These are phyloP conservation scores for Psittacara wagleri DNA, from an alignment of 2,113 vertebrate species.

Conservation along the genomic window DNA sequence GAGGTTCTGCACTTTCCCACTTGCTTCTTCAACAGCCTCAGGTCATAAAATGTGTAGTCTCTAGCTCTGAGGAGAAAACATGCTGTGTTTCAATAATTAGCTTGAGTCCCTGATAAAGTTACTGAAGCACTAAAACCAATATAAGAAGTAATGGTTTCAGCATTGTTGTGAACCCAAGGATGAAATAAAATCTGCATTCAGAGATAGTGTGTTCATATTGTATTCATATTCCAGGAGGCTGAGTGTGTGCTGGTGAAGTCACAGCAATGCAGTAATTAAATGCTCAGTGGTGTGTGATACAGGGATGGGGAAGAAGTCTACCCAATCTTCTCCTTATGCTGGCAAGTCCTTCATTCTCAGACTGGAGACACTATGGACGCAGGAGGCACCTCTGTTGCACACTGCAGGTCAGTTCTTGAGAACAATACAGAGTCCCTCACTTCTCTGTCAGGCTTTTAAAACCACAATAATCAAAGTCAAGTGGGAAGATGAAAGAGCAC, in stretches of 20 bases:
- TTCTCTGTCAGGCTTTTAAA: background rate
- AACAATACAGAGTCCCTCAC: accelerated
- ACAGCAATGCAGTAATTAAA: background rate
- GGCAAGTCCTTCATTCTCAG: background rate
- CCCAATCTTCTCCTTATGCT: background rate
- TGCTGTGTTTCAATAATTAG: background rate
- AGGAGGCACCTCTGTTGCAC: background rate
- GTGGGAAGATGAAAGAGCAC: background rate
- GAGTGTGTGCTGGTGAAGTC: background rate
- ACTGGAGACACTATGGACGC: background rate
- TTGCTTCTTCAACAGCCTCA: background rate
- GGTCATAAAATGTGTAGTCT: background rate
- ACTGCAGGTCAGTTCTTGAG: background rate
- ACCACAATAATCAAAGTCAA: background rate
- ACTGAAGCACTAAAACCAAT: background rate
- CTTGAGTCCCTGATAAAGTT: background rate
- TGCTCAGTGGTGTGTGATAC: background rate
- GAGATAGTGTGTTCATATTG: background rate
- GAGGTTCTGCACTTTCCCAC: background rate
- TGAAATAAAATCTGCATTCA: background rate
- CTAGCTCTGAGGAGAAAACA: background rate
- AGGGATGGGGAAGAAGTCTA: accelerated
- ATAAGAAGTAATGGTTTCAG: background rate
- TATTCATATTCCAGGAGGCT: background rate
- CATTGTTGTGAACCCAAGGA: background rate